A percentile compares a stretch with the other conserved stretches of the same genome.
phyloP scores from a whole-genome alignment of 2,888 invertebrate species.

The Lasioglossum morio region DNA sequence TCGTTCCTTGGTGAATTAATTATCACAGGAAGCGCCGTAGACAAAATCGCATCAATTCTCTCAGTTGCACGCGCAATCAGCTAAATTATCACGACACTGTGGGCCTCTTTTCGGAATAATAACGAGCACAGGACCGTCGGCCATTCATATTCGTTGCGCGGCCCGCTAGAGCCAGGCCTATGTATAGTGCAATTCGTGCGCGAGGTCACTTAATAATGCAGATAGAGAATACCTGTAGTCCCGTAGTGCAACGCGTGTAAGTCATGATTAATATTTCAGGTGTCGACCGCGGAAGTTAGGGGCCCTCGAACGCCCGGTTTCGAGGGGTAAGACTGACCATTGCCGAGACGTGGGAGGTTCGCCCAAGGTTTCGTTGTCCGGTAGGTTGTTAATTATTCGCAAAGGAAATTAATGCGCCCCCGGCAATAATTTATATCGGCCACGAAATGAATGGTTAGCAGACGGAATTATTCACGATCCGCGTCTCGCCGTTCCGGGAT shows the following conservation, averaged over 20 bases:
- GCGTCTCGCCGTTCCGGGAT: constrained; percentile 70
- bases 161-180: constrained; percentile 62
- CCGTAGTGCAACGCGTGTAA: constrained; percentile 77
- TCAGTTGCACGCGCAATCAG: background rate
- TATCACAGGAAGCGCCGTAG: background rate
- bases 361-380: constrained; percentile 76
- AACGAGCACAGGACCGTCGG: constrained; percentile 44
- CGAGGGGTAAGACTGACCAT: constrained; percentile 74
- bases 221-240: constrained; percentile 77
- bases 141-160: constrained; percentile 69
- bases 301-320: constrained; percentile 28
- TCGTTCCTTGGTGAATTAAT: background rate
- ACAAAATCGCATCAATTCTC: constrained; percentile 1
- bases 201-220: constrained; percentile 79
- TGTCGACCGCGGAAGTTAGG: constrained; percentile 70
- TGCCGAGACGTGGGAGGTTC: constrained; percentile 68
- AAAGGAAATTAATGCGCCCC: constrained; percentile 81
- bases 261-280: constrained; percentile 82
- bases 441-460: constrained; percentile 76
- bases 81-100: background rate
- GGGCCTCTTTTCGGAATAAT: constrained; percentile 53
- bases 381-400: constrained; percentile 82
- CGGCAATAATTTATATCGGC: constrained; percentile 78
- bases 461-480: constrained; percentile 79
- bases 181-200: constrained; percentile 66